Evolutionary conservation across 2,113 vertebrate species (phyloP).

Genomic region (Pseudois nayaur): DNA sequence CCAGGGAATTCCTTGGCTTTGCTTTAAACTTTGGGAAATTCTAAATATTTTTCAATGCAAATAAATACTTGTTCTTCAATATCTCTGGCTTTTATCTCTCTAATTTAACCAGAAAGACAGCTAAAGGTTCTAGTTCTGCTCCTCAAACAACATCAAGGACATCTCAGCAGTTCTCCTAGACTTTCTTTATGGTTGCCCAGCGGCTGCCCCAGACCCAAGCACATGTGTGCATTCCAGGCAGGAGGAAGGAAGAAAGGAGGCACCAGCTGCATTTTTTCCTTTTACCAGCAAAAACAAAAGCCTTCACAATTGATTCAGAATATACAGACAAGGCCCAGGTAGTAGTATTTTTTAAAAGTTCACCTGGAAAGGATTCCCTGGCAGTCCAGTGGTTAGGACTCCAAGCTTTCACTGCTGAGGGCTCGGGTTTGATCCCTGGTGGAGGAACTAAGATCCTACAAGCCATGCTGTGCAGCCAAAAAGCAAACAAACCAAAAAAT

Average conservation of each 20-base stretch:
- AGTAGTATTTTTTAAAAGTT: not conserved
- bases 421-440: not conserved
- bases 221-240: not conserved
- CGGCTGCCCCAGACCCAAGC: not conserved
- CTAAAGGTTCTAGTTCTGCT: not conserved
- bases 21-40: not conserved
- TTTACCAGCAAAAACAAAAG: not conserved
- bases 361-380: not conserved
- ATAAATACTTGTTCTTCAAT: not conserved
- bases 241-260: not conserved
- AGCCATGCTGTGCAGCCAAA: not conserved
- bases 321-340: not conserved
- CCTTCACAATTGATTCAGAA: not conserved
- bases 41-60: not conserved
- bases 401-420: not conserved
- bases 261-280: not conserved
- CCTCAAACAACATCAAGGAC: not conserved
- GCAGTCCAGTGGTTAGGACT: not conserved
- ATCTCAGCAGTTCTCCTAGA: not conserved
- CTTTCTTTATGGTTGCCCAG: not conserved
- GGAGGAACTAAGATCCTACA: not conserved
- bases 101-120: not conserved
- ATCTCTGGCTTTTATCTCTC: not conserved
- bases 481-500: not conserved
- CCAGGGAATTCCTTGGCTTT: not conserved